These are phyloP conservation scores for Garra rufa DNA, from an alignment of 2,113 vertebrate species.

Conservation along the genomic window DNA sequence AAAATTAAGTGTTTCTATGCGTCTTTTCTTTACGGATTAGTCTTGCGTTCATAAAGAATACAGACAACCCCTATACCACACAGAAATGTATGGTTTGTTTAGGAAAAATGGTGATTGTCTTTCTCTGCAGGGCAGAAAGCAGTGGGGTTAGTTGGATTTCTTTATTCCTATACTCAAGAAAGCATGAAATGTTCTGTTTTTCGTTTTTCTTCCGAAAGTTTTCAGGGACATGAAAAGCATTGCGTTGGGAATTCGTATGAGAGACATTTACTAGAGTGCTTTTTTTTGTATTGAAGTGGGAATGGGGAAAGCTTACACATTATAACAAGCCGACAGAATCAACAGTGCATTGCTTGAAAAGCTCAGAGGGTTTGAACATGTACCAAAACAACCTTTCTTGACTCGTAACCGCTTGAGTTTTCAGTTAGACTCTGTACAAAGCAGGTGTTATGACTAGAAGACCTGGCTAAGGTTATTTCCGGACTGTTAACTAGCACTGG, in stretches of 20 bases:
- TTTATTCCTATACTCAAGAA: conserved; percentile 57
- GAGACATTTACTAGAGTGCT: conserved; percentile 53
- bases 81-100: conserved; percentile 49
- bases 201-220: conserved; percentile 55
- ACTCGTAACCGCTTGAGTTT: conserved; percentile 60
- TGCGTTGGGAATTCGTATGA: conserved; percentile 63
- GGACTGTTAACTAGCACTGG: conserved; percentile 73
- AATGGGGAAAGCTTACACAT: conserved; percentile 41
- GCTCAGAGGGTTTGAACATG: conserved; percentile 53
- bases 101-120: conserved; percentile 49
- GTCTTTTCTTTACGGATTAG: conserved; percentile 39
- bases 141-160: conserved; percentile 47
- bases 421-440: conserved; percentile 50
- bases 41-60: conserved; percentile 28
- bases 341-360: conserved; percentile 59
- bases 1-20: conserved; percentile 35
- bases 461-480: conserved; percentile 55
- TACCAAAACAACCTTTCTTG: conserved; percentile 57
- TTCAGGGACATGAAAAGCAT: conserved; percentile 65
- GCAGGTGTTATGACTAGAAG: conserved; percentile 55
- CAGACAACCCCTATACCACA: conserved; percentile 18
- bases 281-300: conserved; percentile 37
- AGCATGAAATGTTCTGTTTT: conserved; percentile 68
- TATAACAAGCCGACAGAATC: conserved; percentile 44
- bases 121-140: conserved; percentile 67